phyloP scores from a whole-genome alignment of 2,113 vertebrate genomes.

The Muntiacus muntjak region DNA sequence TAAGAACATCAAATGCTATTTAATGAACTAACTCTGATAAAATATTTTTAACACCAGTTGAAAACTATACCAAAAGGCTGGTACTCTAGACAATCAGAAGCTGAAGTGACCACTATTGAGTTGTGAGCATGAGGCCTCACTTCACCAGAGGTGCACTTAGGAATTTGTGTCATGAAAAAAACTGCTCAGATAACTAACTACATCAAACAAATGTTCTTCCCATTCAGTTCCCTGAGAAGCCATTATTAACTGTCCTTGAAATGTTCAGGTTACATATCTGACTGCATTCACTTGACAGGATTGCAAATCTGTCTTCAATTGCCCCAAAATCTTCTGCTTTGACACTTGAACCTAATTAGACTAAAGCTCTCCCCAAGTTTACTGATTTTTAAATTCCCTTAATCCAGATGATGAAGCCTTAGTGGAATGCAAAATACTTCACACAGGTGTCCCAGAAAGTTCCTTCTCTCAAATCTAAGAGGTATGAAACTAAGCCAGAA shows the following conservation, averaged over 20 bases:
- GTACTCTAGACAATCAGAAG: background rate
- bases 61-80: background rate
- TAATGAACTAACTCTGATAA: slow-evolving; percentile 36
- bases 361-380: background rate
- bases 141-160: slow-evolving; percentile 2
- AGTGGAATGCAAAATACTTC: slow-evolving; percentile 30
- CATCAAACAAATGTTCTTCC: slow-evolving; percentile 39
- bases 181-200: slow-evolving; percentile 19
- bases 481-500: background rate
- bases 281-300: slow-evolving; percentile 47
- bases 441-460: slow-evolving; percentile 15
- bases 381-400: slow-evolving; percentile 38
- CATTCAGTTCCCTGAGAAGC: background rate
- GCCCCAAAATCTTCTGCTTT: slow-evolving; percentile 19
- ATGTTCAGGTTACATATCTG: slow-evolving; percentile 41
- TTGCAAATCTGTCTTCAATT: slow-evolving; percentile 54
- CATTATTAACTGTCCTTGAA: slow-evolving; percentile 55
- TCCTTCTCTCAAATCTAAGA: background rate
- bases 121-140: background rate
- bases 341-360: slow-evolving; percentile 52
- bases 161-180: slow-evolving; percentile 20
- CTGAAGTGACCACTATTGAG: background rate
- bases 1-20: slow-evolving; percentile 28
- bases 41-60: slow-evolving; percentile 2
- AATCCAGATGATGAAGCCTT: slow-evolving; percentile 40